Evolutionary conservation across 2,113 vertebrate species (phyloP), one percentile per base, ranked within the genome.

Genomic region (Bettongia penicillata): DNA sequence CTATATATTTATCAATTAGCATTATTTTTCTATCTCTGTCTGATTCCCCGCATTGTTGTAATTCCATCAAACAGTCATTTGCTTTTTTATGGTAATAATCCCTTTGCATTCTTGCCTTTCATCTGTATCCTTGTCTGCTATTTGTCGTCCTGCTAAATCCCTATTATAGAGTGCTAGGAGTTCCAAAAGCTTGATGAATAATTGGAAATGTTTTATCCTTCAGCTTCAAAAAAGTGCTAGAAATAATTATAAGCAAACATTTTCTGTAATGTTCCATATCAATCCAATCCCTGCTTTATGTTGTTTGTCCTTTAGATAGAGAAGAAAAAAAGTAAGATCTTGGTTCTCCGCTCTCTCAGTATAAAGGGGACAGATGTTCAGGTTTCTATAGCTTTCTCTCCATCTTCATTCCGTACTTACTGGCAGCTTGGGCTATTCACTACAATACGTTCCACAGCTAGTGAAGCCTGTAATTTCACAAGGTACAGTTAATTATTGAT

Each of bases 241-340:
- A 98, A 98, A 98, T 99, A 99, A 99, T 99, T 99, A 98, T 98
- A 98, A 99, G 98, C 98, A 98, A 99, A 98, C 98, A 98, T 98
- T 98, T 98, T 98, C 97, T 98, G 97, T 98, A 97, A 96, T 94
- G 97, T 98, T 97, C 97, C 49, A 0, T 98, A 98, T 98, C 98
- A 98, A 97, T 97, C 92, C 98, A 97, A 96, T 96, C 96, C 98
- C 1, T 48, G 98, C 96, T 98, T 98, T 97, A 96, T 2, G 43
- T 92, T 98, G 95, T 98, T 98, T 98, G 98, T 98, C 97, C 95
- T 98, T 96, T 92, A 98, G 98, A 97, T 97, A 96, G 97, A 1
- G 25, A 96, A 94, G 95, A 52, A 97, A 96, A 93, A 84, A 51
- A 94, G 77, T 1, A 52, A 97, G 97, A 97, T 98, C 94, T 96